Evolutionary conservation across 2,888 invertebrate genomes (phyloP), one percentile per base, ranked within the genome.

Genomic region (Heliconius ismenius): DNA sequence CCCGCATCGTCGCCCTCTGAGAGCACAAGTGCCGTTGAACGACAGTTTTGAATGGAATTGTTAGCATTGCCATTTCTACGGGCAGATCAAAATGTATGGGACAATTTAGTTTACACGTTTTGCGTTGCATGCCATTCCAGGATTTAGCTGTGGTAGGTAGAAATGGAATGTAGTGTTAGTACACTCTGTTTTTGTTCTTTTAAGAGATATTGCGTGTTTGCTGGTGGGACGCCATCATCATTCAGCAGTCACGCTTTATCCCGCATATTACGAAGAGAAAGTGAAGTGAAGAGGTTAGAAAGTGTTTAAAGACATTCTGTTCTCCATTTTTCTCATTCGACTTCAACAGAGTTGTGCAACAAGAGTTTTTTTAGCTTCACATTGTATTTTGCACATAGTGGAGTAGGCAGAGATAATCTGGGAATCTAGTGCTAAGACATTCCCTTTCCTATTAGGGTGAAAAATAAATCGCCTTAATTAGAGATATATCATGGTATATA

Each of bases 31-130:
- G 65, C 43, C 73, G 73, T 72, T 73, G 72, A 76, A 60, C 76
- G 73, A 76, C 72, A 73, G 64, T 76, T 76, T 67, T 76, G 76
- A 65, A 76, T 28, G 73, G 67, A 76, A 76, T 73, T 73, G 76
- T 76, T 76, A 67, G 65, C 76, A 72, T 72, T 76, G 76, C 76
- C 72, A 60, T 65, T 76, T 76, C 64, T 72, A 64, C 60, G 58
- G 65, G 58, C 72, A 39, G 72, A 58, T 70, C 58, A 67, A 67
- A 65, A 67, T 67, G 36, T 67, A 67, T 67, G 67, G 39, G 24
- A 43, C 67, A 43, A 67, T 67, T 67, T 67, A 15, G 67, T 15
- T 64, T 64, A 64, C 32, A 24, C 39, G 65, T n/a, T 63, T 65
- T 36, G 32, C 65, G 39, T n/a, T 67, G 26, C 24, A 15, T 15